A percentile compares a stretch with the other conserved stretches of the same genome.
Conservation (phyloP, 2,113 vertebrate species). For the Tringa solitaria region DNA sequence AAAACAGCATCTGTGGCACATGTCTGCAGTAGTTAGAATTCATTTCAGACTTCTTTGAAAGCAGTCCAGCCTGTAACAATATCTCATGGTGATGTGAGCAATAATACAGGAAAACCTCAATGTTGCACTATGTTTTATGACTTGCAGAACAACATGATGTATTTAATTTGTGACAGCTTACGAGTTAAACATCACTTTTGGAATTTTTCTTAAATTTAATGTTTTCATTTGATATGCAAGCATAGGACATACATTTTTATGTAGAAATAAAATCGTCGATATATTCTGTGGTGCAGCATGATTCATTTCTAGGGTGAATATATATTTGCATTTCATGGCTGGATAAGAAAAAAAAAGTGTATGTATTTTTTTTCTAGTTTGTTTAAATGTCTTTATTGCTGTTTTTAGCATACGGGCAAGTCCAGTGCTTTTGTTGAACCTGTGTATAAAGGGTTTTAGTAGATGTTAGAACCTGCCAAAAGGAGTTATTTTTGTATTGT, state of each 20-base stretch:
- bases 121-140: constrained; percentile 23
- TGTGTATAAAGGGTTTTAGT: neutral
- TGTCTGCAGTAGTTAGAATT: constrained; percentile 5
- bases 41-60: constrained; percentile 7
- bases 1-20: neutral
- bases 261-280: constrained; percentile 41
- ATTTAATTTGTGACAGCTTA: constrained; percentile 53
- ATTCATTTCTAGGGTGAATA: constrained; percentile 17
- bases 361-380: neutral
- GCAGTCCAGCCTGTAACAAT: neutral
- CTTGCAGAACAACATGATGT: constrained; percentile 11
- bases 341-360: neutral
- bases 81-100: constrained; percentile 43
- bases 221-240: constrained; percentile 5
- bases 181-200: constrained; percentile 1
- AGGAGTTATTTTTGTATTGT: neutral
- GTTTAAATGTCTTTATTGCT: neutral
- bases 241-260: constrained; percentile 1
- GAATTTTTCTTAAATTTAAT: constrained; percentile 27
- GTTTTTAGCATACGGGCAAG: neutral
- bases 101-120: constrained; percentile 15
- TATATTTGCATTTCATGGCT: constrained; percentile 9
- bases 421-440: neutral
- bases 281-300: neutral
- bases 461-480: neutral